phyloP scores from a whole-genome alignment of 2,888 invertebrate genomes.

The Allolobophora icterica region DNA sequence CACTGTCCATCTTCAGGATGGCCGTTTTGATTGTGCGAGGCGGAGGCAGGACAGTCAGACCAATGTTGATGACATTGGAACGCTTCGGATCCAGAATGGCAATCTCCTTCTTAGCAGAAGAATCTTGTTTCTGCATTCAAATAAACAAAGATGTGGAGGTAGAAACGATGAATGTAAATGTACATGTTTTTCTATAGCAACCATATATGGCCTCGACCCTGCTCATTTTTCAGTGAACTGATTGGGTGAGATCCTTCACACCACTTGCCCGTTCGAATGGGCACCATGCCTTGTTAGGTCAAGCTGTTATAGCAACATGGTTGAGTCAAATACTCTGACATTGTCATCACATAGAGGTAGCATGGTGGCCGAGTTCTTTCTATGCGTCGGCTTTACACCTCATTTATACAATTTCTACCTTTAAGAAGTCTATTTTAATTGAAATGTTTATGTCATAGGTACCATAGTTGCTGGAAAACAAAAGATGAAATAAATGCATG shows the following conservation, averaged over 20 bases:
- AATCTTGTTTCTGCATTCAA: slow-evolving; percentile 51
- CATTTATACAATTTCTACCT: neutral
- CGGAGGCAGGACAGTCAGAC: slow-evolving; percentile 97
- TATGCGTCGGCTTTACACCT: neutral
- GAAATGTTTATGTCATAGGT: neutral
- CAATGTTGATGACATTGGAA: slow-evolving; percentile 98
- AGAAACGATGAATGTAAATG: neutral
- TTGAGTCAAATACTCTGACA: neutral
- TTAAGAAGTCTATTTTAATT: neutral
- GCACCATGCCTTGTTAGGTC: too few species aligned
- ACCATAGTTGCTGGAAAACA: neutral
- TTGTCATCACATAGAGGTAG: neutral
- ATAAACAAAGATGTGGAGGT: neutral
- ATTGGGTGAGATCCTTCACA: too few species aligned
- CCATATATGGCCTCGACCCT: too few species aligned
- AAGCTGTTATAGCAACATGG: neutral
- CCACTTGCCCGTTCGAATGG: too few species aligned
- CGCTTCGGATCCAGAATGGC: slow-evolving; percentile 94
- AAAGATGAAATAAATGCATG: neutral
- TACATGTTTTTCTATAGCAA: too few species aligned
- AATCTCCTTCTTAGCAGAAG: slow-evolving; percentile 78
- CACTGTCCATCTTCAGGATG: slow-evolving; percentile 94
- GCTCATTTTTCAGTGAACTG: too few species aligned
- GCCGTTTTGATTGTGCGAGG: slow-evolving; percentile 98
- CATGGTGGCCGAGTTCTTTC: neutral